phyloP scores from a whole-genome alignment of 1,140 invertebrate species.

The Thereuonema tuberculata region DNA sequence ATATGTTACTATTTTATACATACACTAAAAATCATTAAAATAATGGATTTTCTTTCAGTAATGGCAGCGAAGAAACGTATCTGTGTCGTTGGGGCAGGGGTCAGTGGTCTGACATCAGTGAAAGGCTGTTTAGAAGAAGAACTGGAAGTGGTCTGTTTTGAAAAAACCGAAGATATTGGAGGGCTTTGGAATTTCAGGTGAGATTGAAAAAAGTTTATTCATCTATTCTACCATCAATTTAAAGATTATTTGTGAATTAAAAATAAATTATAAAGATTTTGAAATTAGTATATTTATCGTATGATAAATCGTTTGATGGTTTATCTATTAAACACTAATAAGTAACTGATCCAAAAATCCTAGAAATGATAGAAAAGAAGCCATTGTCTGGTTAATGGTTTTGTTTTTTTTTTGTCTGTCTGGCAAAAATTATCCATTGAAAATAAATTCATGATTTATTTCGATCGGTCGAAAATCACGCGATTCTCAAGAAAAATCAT shows the following conservation, averaged over 20 bases:
- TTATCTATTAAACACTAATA: slow-evolving; percentile 37
- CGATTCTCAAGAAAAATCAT: too few relatives aligned
- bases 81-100: slow-evolving; percentile 4
- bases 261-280: background rate
- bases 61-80: background rate
- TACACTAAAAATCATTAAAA: too few relatives aligned
- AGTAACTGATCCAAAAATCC: too few relatives aligned
- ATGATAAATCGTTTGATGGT: slow-evolving; percentile 30
- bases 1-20: too few relatives aligned
- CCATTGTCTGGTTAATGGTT: too few relatives aligned
- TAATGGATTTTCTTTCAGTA: too few relatives aligned
- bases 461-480: too few relatives aligned
- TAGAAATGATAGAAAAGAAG: too few relatives aligned
- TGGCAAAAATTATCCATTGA: too few relatives aligned
- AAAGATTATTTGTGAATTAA: background rate
- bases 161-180: slow-evolving; percentile 34
- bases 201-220: too few relatives aligned
- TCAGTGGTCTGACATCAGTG: background rate
- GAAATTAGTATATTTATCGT: background rate
- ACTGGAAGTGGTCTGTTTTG: slow-evolving; percentile 32
- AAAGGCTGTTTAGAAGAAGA: slow-evolving; percentile 7
- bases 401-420: too few relatives aligned
- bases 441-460: too few relatives aligned
- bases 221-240: background rate
- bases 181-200: slow-evolving; percentile 38